Evolutionary conservation across 2,888 invertebrate species (phyloP).

Genomic region (Watsonalla cultraria): DNA sequence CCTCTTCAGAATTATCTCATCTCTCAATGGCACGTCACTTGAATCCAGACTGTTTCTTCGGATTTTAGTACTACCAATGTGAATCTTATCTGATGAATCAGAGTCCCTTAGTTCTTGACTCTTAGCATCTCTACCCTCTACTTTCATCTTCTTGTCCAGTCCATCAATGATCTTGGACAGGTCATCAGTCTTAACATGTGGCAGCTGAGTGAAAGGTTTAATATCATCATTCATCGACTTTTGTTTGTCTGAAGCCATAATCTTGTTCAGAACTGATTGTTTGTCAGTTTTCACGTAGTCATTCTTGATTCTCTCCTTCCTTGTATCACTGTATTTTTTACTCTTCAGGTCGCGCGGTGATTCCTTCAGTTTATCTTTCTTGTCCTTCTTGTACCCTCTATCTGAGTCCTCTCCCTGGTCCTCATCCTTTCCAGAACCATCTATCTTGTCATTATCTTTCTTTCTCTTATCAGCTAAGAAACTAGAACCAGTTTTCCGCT

Average conservation of each 20-base stretch:
- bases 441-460: constrained; percentile 67
- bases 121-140: constrained; percentile 41
- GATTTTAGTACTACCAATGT: constrained; percentile 31
- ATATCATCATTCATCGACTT: constrained; percentile 67
- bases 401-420: constrained; percentile 61
- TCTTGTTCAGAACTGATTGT: constrained; percentile 56
- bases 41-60: constrained; percentile 65
- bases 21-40: constrained; percentile 44
- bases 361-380: constrained; percentile 62
- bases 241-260: constrained; percentile 53
- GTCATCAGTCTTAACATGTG: constrained; percentile 73
- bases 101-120: constrained; percentile 38
- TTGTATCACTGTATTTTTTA: constrained; percentile 72
- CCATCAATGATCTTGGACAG: constrained; percentile 66
- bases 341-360: constrained; percentile 67
- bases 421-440: constrained; percentile 57
- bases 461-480: constrained; percentile 67
- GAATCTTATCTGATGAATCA: constrained; percentile 47
- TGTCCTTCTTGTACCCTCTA: constrained; percentile 54
- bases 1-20: constrained; percentile 62
- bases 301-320: constrained; percentile 63
- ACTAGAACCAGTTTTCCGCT: constrained; percentile 51
- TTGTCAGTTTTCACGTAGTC: constrained; percentile 61
- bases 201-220: constrained; percentile 72
- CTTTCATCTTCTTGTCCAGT: constrained; percentile 63